Percentiles rank a stretch among this genome's conserved stretches.
phyloP scores from a whole-genome alignment of 2,888 invertebrate genomes.

The Lasioglossum oenotherae region DNA sequence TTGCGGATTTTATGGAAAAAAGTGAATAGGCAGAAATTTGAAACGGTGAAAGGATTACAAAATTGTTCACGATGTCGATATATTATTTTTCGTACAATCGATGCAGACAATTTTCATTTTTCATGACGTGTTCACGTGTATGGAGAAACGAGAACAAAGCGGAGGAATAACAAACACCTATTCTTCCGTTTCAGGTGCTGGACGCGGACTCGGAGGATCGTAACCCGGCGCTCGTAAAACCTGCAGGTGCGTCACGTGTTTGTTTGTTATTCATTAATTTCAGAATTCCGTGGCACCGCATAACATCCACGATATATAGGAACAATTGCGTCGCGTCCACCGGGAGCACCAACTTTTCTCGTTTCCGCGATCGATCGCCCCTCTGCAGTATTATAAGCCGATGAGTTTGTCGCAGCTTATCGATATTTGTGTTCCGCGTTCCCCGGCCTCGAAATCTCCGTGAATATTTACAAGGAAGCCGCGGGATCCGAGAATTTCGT shows the following conservation, averaged over 20 bases:
- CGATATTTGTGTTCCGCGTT: not conserved
- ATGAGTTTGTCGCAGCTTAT: not conserved
- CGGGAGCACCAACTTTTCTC: not conserved
- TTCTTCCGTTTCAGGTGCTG: not conserved
- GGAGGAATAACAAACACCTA: not conserved
- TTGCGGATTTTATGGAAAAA: not conserved
- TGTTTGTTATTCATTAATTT: conserved; percentile 1
- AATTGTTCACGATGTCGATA: not conserved
- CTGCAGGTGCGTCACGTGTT: not conserved
- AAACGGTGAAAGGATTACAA: not conserved
- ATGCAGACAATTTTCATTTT: too few relatives aligned
- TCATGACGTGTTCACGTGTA: not conserved
- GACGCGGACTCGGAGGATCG: not conserved
- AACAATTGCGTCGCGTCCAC: not conserved
- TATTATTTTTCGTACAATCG: not conserved
- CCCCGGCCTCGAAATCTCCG: not conserved
- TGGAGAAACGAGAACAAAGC: not conserved
- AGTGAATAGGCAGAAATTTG: not conserved
- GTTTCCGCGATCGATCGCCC: not conserved
- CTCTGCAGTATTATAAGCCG: not conserved
- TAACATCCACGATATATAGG: not conserved
- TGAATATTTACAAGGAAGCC: not conserved
- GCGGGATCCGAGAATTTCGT: not conserved
- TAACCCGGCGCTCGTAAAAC: not conserved
- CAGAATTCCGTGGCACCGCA: not conserved